These are phyloP conservation scores for Lasiurus borealis DNA, from an alignment of 2,113 vertebrate species.

Conservation along the genomic window DNA sequence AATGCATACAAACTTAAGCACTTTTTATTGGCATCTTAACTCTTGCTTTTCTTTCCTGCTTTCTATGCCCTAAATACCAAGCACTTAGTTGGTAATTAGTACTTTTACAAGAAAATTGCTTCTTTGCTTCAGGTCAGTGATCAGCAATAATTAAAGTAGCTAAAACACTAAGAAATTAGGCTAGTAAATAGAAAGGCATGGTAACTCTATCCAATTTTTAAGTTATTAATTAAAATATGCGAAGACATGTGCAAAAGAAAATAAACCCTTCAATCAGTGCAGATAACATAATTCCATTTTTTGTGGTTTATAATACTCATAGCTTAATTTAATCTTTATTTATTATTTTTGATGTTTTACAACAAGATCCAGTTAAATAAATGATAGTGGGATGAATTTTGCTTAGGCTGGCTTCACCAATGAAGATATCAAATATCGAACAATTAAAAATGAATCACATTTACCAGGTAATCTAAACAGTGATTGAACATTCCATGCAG, in stretches of 20 bases:
- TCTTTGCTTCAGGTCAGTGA: constrained; percentile 76
- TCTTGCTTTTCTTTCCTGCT: constrained; percentile 57
- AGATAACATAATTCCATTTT: background rate
- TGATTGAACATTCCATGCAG: background rate
- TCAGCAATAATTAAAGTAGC: constrained; percentile 80
- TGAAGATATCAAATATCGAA: background rate
- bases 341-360: constrained; percentile 26
- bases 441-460: background rate
- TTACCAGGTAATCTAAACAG: background rate
- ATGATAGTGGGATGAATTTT: background rate
- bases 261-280: background rate
- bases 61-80: constrained; percentile 69
- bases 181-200: constrained; percentile 61
- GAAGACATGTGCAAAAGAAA: constrained; percentile 24
- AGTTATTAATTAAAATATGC: constrained; percentile 73
- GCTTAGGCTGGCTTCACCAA: background rate
- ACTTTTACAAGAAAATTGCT: constrained; percentile 73
- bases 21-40: constrained; percentile 46
- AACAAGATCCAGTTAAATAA: background rate
- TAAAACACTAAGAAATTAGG: constrained; percentile 61
- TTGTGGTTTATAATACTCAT: background rate
- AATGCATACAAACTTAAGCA: constrained; percentile 3
- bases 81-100: constrained; percentile 74
- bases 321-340: constrained; percentile 32
- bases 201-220: constrained; percentile 63